A percentile compares a stretch with the other conserved stretches of the same genome.
phyloP scores from a whole-genome alignment of 2,113 vertebrate genomes.

The Brachypodius melanocephalos region DNA sequence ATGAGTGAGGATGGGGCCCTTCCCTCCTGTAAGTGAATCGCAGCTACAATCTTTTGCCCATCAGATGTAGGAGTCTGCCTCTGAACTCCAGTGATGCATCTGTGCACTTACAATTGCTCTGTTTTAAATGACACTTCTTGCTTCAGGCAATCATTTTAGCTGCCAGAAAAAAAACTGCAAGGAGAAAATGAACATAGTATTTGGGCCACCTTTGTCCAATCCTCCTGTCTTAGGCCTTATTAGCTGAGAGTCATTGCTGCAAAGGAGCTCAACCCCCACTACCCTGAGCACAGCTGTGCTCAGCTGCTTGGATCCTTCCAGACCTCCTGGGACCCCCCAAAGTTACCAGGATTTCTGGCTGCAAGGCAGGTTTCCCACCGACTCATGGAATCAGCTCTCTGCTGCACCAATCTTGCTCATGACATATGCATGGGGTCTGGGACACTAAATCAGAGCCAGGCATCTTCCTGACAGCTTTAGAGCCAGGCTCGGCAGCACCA shows the following conservation, averaged over 20 bases:
- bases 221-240: neutral
- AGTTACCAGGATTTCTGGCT: neutral
- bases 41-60: neutral
- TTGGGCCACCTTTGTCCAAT: neutral
- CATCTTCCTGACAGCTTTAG: neutral
- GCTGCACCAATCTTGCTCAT: neutral
- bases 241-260: neutral
- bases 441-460: neutral
- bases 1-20: neutral
- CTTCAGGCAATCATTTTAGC: neutral
- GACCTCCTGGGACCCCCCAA: neutral
- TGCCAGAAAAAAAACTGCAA: neutral
- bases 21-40: neutral
- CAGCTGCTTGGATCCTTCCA: neutral
- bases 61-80: neutral
- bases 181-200: neutral
- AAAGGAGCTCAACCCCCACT: neutral
- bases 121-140: neutral
- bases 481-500: neutral
- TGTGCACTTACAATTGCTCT: neutral
- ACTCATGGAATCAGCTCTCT: neutral
- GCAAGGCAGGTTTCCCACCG: neutral
- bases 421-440: accelerated
- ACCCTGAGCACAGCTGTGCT: neutral
- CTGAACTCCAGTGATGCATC: neutral